Evolutionary conservation across 2,888 invertebrate species (phyloP).

Genomic region (Clistopyga incitator): DNA sequence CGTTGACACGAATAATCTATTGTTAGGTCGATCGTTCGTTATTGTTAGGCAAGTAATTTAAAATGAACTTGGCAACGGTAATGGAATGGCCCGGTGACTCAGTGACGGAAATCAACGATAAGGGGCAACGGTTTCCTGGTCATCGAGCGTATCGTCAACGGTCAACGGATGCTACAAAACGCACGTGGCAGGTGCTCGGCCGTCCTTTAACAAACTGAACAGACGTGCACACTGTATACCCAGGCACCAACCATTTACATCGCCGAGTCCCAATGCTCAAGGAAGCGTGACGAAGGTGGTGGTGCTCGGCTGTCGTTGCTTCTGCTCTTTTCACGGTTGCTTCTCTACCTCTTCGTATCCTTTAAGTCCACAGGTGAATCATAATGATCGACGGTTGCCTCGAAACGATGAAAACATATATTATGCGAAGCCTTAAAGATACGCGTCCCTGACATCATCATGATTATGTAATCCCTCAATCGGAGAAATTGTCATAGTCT

Average conservation of each 20-base stretch:
- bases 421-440: slow-evolving; percentile 16
- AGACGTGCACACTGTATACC: slow-evolving; percentile 29
- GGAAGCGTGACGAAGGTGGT: slow-evolving; percentile 55
- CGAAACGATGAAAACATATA: slow-evolving; percentile 36
- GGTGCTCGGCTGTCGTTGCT: slow-evolving; percentile 44
- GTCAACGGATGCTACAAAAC: slow-evolving; percentile 73
- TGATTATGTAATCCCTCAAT: slow-evolving; percentile 5
- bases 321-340: slow-evolving; percentile 21
- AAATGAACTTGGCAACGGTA: background rate
- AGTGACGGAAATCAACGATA: slow-evolving; percentile 40
- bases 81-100: slow-evolving; percentile 47
- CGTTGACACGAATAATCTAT: background rate
- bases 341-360: slow-evolving; percentile 63
- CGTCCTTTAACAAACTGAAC: slow-evolving; percentile 56
- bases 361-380: slow-evolving; percentile 71
- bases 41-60: background rate
- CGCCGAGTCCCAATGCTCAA: slow-evolving; percentile 53
- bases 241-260: slow-evolving; percentile 56
- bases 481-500: background rate
- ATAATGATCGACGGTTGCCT: slow-evolving; percentile 66
- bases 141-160: slow-evolving; percentile 72
- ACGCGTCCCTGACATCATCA: slow-evolving; percentile 56
- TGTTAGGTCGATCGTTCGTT: background rate
- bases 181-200: slow-evolving; percentile 72
- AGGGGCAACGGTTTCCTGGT: slow-evolving; percentile 67